These are phyloP conservation scores for Zootoca vivipara DNA, from an alignment of 2,113 vertebrate genomes.

Conservation along the genomic window DNA sequence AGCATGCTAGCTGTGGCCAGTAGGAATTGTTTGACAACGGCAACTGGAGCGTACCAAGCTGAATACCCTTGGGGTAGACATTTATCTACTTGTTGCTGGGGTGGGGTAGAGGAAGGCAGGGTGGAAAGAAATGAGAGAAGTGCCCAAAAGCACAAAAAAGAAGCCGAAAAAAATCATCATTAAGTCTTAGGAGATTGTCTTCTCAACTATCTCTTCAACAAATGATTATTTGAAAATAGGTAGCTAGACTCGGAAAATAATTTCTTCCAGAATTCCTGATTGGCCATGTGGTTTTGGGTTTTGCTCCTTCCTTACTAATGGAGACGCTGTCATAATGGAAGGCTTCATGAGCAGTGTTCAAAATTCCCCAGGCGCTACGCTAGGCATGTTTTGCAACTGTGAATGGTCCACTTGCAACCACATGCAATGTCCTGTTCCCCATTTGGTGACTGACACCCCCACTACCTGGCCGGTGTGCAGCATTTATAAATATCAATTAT, in stretches of 20 bases:
- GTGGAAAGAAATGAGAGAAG: not conserved
- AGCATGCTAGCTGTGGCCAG: too few species aligned
- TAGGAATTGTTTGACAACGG: too few species aligned
- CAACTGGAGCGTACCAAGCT: too few species aligned
- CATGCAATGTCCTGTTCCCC: too few species aligned
- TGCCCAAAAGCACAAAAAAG: not conserved
- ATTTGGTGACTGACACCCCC: too few species aligned
- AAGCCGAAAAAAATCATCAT: not conserved
- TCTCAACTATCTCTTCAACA: not conserved
- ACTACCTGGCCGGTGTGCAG: too few species aligned
- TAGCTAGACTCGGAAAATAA: not conserved
- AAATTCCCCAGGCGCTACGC: too few species aligned
- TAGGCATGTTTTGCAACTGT: too few species aligned
- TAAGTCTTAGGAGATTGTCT: not conserved
- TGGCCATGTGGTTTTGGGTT: not conserved
- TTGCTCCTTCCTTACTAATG: not conserved
- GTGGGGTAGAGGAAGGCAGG: not conserved
- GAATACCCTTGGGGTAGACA: not conserved
- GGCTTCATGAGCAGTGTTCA: too few species aligned
- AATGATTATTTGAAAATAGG: not conserved
- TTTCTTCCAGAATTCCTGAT: not conserved
- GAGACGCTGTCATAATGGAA: too few species aligned
- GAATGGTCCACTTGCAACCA: too few species aligned
- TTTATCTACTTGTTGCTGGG: not conserved
- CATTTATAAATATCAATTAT: too few species aligned